A percentile compares a stretch with the other conserved stretches of the same genome.
phyloP scores from a whole-genome alignment of 2,888 invertebrate species.

The Chrysotoxum bicinctum region DNA sequence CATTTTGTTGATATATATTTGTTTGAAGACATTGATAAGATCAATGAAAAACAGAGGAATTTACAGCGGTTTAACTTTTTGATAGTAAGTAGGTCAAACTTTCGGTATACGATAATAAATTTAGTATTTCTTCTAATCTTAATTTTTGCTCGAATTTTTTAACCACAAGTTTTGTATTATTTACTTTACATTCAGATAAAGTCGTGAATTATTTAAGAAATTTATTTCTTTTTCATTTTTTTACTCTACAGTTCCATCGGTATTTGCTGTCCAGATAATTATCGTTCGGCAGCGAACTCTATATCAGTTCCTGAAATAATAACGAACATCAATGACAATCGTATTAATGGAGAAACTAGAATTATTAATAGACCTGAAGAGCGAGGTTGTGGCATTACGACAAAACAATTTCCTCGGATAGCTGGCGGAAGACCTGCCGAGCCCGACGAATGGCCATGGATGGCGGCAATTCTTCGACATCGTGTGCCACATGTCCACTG shows the following conservation, averaged over 20 bases:
- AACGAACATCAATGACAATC: conserved; percentile 65
- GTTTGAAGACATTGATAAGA: not conserved
- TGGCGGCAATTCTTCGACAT: conserved; percentile 88
- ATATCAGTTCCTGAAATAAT: conserved; percentile 77
- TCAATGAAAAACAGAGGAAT: not conserved
- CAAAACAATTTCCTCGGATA: conserved; percentile 82
- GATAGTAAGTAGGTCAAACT: not conserved
- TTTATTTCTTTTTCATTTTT: not conserved
- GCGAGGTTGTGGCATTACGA: conserved; percentile 81
- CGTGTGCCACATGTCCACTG: conserved; percentile 85
- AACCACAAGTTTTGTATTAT: too few species aligned
- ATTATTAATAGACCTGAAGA: conserved; percentile 78
- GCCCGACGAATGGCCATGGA: conserved; percentile 91
- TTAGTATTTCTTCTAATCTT: conserved; percentile 4
- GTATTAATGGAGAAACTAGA: conserved; percentile 71
- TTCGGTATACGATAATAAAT: not conserved
- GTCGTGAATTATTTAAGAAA: too few species aligned
- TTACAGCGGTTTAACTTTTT: not conserved
- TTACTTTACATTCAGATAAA: too few species aligned
- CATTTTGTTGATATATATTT: not conserved
- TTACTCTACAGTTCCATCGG: conserved; percentile 83
- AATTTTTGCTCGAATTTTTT: too few species aligned
- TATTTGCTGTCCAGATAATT: conserved; percentile 88
- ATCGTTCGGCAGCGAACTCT: conserved; percentile 55
- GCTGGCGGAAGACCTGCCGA: conserved; percentile 86